phyloP scores from a whole-genome alignment of 2,797 vertebrate species.

The Myotis pilosus region DNA sequence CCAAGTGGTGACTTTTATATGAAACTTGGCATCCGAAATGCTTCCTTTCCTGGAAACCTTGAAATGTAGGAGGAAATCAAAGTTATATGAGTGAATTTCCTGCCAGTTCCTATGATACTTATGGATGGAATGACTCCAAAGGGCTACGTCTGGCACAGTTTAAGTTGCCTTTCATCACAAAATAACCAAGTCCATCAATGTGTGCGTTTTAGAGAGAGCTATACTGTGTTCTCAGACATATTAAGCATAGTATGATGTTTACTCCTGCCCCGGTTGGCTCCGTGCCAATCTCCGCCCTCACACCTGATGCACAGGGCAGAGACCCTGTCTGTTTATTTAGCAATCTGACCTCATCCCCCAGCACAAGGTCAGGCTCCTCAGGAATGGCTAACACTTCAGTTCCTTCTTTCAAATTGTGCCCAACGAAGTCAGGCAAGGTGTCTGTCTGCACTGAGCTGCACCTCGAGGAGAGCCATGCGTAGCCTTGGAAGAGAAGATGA shows the following conservation, averaged over 20 bases:
- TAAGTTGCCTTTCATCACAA: slow-evolving; percentile 22
- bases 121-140: slow-evolving; percentile 41
- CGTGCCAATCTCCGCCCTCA: background rate
- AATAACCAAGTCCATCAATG: background rate
- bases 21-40: slow-evolving; percentile 38
- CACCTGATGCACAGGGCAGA: background rate
- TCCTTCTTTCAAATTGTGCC: background rate
- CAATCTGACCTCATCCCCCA: background rate
- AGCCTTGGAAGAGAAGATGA: background rate
- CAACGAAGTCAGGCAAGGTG: background rate
- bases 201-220: background rate
- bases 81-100: slow-evolving; percentile 28
- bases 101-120: slow-evolving; percentile 53
- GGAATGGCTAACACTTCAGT: background rate
- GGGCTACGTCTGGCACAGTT: slow-evolving; percentile 35
- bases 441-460: background rate
- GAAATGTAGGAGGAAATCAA: slow-evolving; percentile 41
- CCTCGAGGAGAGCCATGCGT: background rate
- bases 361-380: background rate
- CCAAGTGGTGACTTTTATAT: slow-evolving; percentile 1
- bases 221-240: background rate
- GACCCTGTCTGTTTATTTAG: background rate
- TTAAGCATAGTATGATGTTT: background rate
- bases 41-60: slow-evolving; percentile 51
- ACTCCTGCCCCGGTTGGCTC: background rate